Percentiles rank a stretch among this genome's conserved stretches.
These are phyloP conservation scores for Agapetus fuscipes DNA, from an alignment of 2,888 invertebrate species.

Conservation along the genomic window DNA sequence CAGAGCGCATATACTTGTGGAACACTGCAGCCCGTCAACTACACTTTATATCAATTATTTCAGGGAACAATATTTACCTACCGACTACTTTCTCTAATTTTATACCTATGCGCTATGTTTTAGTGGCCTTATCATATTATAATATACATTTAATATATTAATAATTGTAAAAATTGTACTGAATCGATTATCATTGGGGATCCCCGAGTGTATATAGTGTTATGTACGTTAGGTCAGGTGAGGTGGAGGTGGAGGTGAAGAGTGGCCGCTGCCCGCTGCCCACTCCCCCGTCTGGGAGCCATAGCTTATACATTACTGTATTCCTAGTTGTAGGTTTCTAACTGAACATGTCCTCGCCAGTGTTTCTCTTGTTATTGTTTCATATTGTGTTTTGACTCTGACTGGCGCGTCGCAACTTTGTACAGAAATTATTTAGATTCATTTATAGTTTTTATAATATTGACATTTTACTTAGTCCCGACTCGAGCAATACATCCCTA, in stretches of 20 bases:
- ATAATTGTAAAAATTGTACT: slow-evolving; percentile 13
- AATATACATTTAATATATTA: slow-evolving; percentile 13
- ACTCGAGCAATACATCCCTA: slow-evolving; percentile 15
- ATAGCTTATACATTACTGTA: too few relatives aligned
- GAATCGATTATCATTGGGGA: slow-evolving; percentile 10
- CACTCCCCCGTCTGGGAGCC: too few relatives aligned
- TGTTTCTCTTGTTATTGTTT: slow-evolving; percentile 7
- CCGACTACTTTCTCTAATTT: slow-evolving; percentile 21
- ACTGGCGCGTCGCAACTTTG: slow-evolving; percentile 13
- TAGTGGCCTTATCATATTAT: slow-evolving; percentile 21
- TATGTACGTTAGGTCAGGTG: too few relatives aligned
- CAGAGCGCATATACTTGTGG: too few relatives aligned
- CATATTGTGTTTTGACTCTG: slow-evolving; percentile 9
- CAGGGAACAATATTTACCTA: slow-evolving; percentile 22
- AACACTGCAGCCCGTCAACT: too few relatives aligned
- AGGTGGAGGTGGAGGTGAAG: too few relatives aligned
- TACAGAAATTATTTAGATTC: slow-evolving; percentile 14
- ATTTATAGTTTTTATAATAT: slow-evolving; percentile 13
- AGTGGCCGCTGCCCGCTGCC: too few relatives aligned
- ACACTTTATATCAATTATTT: slow-evolving; percentile 21
- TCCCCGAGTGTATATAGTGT: slow-evolving; percentile 8
- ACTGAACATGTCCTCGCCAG: not conserved
- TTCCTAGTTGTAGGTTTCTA: too few relatives aligned
- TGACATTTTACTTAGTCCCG: slow-evolving; percentile 8
- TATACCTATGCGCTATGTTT: slow-evolving; percentile 21